Evolutionary conservation across 2,888 invertebrate genomes (phyloP), one percentile per base, ranked within the genome.

Genomic region (Rotaria socialis): DNA sequence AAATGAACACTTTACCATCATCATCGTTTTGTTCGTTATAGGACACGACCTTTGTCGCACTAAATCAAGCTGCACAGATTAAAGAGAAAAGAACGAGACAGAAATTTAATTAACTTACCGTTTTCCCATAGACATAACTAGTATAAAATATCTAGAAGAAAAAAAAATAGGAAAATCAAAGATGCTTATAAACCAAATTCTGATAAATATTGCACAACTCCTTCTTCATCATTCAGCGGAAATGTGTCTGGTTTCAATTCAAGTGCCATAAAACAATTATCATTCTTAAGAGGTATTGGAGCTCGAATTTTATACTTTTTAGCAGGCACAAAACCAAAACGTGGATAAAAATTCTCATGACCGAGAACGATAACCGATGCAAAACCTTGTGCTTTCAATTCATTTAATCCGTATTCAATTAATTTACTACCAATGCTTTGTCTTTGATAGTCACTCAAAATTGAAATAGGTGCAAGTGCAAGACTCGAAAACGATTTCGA

Each of bases 401-500:
- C 47, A 47, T 80, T 24, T n/a, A 80, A 80, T 14, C 43, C 80
- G 47, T 80, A 80, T 10, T 43, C 24, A 14, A 80, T 80, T 47
- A 80, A n/a, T 80, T 80, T 47, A 47, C 47, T 47, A 47, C 80
- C 80, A n/a, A 80, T 80, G 2, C 80, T 47, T 47, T n/a, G 80
- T n/a, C 24, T 80, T n/a, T 80, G 80, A 80, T 47, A 80, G 3
- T 43, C 24, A 47, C 24, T 43, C 19, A 47, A 47, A 47, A 80
- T n/a, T 24, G 47, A 24, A 80, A 80, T 80, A 8, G 80, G 80
- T n/a, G 80, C 80, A n/a, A 80, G n/a, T n/a, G 80, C 80, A 47
- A 80, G 24, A 80, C 80, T 47, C 1, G 43, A 11, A 6, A 80
- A n/a, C 22, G 80, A 80, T 47, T 47, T 22, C 8, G 22, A 7